Evolutionary conservation across 2,113 vertebrate species (phyloP), one percentile per base, ranked within the genome.

Genomic region (Xiphophorus couchianus): DNA sequence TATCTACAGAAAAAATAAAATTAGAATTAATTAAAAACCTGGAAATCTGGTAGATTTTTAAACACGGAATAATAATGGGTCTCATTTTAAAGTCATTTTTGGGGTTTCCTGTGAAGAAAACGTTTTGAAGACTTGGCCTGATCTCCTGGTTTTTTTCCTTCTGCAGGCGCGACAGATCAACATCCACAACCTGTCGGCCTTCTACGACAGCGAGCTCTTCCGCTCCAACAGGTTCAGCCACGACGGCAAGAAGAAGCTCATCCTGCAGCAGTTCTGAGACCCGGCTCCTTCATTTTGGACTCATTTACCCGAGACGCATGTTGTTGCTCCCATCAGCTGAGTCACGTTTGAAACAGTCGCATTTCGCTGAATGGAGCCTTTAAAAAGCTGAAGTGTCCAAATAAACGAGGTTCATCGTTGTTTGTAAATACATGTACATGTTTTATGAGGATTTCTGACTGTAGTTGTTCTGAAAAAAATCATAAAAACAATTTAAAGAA

Each of bases 151-250:
- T 48, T 70, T 37, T 3, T 76, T 1, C 29, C 17, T 2, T 54
- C 15, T 77, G 1, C 69, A 99, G 98, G 98, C 98, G 17, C 93
- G 98, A 58, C 97, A 98, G 93, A 99, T 99, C 92, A 97, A 96
- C 94, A 97, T 99, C 93, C 97, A 98, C 95, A 98, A 89, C 90
- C 94, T 99, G 60, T 94, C 98, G 0, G 94, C 95, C 0, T 99
- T 99, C 86, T 99, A 96, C 0, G 95, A 97, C 94, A 99, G 97
- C 0, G 96, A 99, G 28, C 83, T 96, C 51, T 99, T 99, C 93
- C 94, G 84, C 83, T 93, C 95, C 87, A 97, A 99, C 94, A 96
- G 94, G 80, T 99, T 98, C 93, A 94, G 93, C 85, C 95, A 95
- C 1, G 97, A 99, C 12, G 68, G 87, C 84, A 98, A 97, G 88